Evolutionary conservation across 2,113 vertebrate species (phyloP).

Genomic region (Ammospiza nelsoni): DNA sequence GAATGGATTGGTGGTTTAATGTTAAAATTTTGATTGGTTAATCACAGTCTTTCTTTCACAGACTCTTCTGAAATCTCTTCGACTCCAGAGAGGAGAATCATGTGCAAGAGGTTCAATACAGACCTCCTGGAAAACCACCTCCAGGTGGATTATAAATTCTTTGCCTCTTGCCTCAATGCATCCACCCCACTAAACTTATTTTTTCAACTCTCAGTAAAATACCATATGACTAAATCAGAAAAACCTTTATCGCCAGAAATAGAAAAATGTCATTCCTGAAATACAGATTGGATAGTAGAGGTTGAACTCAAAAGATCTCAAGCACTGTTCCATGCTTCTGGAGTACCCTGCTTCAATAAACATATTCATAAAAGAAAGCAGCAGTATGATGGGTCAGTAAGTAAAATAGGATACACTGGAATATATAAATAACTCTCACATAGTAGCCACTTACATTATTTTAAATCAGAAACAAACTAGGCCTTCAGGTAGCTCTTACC

Average conservation of each 20-base stretch:
- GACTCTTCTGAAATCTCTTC: not conserved
- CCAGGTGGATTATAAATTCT: not conserved
- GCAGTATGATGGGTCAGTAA: not conserved
- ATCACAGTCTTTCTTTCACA: not conserved
- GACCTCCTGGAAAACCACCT: not conserved
- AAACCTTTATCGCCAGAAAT: not conserved
- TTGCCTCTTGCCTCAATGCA: not conserved
- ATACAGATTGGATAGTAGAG: not conserved
- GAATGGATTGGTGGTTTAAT: not conserved
- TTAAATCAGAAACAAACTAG: not conserved
- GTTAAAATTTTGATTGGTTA: not conserved
- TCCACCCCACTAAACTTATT: not conserved
- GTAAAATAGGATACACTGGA: not conserved
- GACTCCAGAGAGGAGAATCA: not conserved
- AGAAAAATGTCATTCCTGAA: not conserved
- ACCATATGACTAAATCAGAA: not conserved
- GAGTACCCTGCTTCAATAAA: not conserved
- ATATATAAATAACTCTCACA: not conserved
- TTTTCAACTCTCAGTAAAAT: not conserved
- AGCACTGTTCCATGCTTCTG: not conserved
- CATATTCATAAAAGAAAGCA: accelerated
- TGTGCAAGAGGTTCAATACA: not conserved
- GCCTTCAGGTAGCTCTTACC: not conserved
- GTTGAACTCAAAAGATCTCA: not conserved
- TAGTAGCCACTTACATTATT: not conserved